phyloP scores from a whole-genome alignment of 1,140 invertebrate species.

The Chironomus tepperi region DNA sequence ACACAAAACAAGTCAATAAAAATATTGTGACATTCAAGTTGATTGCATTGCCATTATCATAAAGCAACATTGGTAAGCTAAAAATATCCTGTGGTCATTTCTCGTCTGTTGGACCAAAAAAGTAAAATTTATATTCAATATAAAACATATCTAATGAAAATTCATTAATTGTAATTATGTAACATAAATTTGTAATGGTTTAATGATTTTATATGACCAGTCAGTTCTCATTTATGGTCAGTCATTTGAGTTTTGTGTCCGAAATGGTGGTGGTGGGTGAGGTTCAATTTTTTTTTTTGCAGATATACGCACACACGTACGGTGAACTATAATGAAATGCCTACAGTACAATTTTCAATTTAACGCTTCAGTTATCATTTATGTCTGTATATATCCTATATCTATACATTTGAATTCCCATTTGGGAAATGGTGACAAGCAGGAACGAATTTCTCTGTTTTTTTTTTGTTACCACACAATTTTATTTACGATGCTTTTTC shows the following conservation, averaged over 20 bases:
- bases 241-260: neutral
- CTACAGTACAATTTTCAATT: slow-evolving; percentile 18
- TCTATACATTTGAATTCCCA: slow-evolving; percentile 20
- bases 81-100: no score
- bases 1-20: no score
- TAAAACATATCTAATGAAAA: slow-evolving; percentile 20
- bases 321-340: neutral
- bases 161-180: slow-evolving; percentile 19
- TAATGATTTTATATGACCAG: slow-evolving; percentile 17
- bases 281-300: neutral
- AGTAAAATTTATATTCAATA: no score
- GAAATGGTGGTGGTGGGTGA: no score
- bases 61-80: no score
- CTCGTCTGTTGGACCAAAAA: no score
- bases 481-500: no score
- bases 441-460: neutral
- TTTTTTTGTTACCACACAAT: no score
- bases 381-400: neutral
- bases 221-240: neutral
- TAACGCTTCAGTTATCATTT: slow-evolving; percentile 21
- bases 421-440: neutral
- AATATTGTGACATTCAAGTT: no score
- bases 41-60: no score
- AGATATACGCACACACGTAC: neutral
- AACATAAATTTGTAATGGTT: slow-evolving; percentile 22